phyloP scores from a whole-genome alignment of 2,797 vertebrate species.

The Hypotaenidia philippensis region DNA sequence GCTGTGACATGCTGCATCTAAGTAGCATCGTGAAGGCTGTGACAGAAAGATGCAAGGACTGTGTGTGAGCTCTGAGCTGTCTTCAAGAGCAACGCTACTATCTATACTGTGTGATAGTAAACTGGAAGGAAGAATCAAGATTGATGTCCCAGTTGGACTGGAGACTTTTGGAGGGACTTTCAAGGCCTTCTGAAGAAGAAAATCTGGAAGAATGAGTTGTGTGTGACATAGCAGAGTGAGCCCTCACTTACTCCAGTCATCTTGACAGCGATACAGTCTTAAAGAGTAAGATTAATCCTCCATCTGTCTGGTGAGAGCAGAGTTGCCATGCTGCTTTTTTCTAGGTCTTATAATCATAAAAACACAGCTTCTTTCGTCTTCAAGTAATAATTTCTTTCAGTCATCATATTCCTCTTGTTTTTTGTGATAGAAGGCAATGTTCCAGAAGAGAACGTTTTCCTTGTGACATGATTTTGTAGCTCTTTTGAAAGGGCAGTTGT shows the following conservation, averaged over 20 bases:
- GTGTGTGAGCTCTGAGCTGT: accelerated
- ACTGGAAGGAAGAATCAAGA: not conserved
- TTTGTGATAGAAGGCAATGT: not conserved
- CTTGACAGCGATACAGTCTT: not conserved
- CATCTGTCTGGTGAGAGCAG: not conserved
- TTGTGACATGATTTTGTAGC: not conserved
- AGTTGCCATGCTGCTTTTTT: not conserved
- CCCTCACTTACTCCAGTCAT: not conserved
- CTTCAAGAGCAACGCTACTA: not conserved
- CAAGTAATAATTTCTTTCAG: not conserved
- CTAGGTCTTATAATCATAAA: not conserved
- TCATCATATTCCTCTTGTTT: not conserved
- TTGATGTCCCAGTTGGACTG: not conserved
- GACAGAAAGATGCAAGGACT: not conserved
- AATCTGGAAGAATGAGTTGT: not conserved
- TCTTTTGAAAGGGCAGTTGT: not conserved
- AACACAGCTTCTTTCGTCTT: not conserved
- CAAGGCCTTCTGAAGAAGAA: not conserved
- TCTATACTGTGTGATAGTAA: not conserved
- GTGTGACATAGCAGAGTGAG: not conserved
- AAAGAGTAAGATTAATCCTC: not conserved
- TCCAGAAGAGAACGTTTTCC: not conserved
- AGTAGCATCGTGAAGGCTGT: not conserved
- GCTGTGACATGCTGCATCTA: not conserved
- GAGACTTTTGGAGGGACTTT: not conserved